Evolutionary conservation across 2,888 invertebrate species (phyloP), one percentile per base, ranked within the genome.

Genomic region (Ceraclea dissimilis): DNA sequence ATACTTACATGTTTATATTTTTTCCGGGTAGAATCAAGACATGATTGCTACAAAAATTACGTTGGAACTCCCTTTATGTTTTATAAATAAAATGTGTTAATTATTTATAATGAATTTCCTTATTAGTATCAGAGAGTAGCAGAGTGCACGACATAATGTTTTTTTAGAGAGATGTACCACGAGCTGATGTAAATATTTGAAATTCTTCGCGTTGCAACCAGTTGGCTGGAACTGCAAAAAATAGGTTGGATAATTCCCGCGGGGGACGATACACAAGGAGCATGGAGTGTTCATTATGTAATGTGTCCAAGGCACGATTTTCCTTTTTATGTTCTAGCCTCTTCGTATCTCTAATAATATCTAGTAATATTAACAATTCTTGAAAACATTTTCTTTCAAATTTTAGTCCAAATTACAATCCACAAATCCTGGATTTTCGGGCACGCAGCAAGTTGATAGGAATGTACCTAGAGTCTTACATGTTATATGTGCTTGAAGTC

Each of bases 21-120:
- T 16, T 39, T 16, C 39, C n/a, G 2, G 39, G 16, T 39, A 5
- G 39, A n/a, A 39, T 39, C 39, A 16, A 39, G 39, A 16, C 13
- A n/a, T 13, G 16, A 39, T 39, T 39, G 13, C 13, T 8, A 16
- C 16, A 39, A 16, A 39, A 39, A 39, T 39, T 39, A 39, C 39
- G 13, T 16, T 39, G 39, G 39, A 31, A 39, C 39, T 8, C 39
- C 13, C 5, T 39, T 39, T 13, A 16, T 16, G n/a, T 13, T 39
- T 16, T 39, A 39, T 16, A 39, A 39, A 39, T n/a, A n/a, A 39
- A n/a, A 39, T 39, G 39, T 39, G 39, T 39, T 39, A 13, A 39
- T 39, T 39, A 39, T 39, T 39, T 39, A 39, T 39, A 39, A 39
- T 39, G 39, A 39, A 39, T 39, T 39, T 39, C 39, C 39, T 39